phyloP scores from a whole-genome alignment of 2,888 invertebrate species.

The Tiliacea aurago region DNA sequence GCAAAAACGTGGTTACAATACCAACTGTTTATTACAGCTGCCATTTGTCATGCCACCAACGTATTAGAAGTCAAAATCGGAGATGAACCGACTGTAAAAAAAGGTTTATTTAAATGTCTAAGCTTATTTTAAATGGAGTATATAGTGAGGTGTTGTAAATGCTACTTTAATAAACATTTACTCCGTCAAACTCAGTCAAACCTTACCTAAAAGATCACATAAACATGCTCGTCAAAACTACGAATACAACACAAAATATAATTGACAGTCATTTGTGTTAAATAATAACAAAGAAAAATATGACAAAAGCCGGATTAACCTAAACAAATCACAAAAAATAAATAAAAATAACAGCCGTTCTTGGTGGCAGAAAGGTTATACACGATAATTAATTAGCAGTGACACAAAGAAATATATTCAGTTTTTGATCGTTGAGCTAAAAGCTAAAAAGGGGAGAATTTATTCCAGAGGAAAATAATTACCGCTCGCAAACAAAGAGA shows the following conservation, averaged over 20 bases:
- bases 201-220: neutral
- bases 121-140: too few relatives aligned
- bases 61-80: too few relatives aligned
- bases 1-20: too few relatives aligned
- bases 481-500: constrained; percentile 73
- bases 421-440: constrained; percentile 68
- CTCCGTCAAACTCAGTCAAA: neutral
- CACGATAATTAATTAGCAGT: constrained; percentile 64
- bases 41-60: too few relatives aligned
- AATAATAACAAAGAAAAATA: constrained; percentile 40
- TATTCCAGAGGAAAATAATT: constrained; percentile 71
- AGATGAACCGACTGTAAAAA: too few relatives aligned
- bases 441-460: constrained; percentile 69
- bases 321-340: constrained; percentile 60
- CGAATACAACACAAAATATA: constrained; percentile 12
- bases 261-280: constrained; percentile 37
- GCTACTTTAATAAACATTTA: too few relatives aligned
- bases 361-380: constrained; percentile 48
- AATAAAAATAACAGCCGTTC: constrained; percentile 45
- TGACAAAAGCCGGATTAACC: constrained; percentile 42
- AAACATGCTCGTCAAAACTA: constrained; percentile 1
- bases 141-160: too few relatives aligned
- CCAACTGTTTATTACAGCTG: too few relatives aligned
- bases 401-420: constrained; percentile 69
- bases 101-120: too few relatives aligned